phyloP scores from a whole-genome alignment of 1,140 invertebrate species.

The Bemisia tabaci region DNA sequence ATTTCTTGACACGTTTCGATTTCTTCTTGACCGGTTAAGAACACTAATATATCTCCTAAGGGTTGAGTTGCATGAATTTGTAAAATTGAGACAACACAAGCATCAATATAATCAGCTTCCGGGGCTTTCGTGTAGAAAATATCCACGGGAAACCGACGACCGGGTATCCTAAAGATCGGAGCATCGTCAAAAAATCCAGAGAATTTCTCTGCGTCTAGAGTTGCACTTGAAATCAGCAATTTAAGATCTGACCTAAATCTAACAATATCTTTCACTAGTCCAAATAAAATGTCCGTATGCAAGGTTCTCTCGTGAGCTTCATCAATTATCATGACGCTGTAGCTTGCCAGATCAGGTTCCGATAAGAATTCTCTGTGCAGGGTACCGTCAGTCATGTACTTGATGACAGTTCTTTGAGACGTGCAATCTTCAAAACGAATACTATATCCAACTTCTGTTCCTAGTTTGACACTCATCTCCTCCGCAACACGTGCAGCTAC shows the following conservation, averaged over 20 bases:
- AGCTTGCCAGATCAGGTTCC: conserved; percentile 70
- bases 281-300: conserved; percentile 97
- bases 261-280: conserved; percentile 94
- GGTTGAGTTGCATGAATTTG: conserved; percentile 97
- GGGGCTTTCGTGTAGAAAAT: conserved; percentile 99
- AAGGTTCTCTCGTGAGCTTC: conserved; percentile 97
- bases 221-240: conserved; percentile 93
- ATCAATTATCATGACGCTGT: conserved; percentile 96
- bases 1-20: conserved; percentile 94
- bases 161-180: conserved; percentile 94
- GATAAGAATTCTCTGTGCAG: conserved; percentile 92
- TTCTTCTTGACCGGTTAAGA: conserved; percentile 91
- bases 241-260: conserved; percentile 90
- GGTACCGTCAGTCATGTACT: conserved; percentile 99
- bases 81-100: conserved; percentile 87
- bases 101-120: conserved; percentile 96
- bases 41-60: conserved; percentile 89
- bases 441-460: conserved; percentile 58
- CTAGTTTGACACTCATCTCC: conserved; percentile 55
- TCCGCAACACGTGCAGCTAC: conserved; percentile 58
- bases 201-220: conserved; percentile 95
- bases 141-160: conserved; percentile 68
- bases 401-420: conserved; percentile 61
- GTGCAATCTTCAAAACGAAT: conserved; percentile 72
- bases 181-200: conserved; percentile 97